Base-by-base conservation (phyloP, 2,888 invertebrate genomes). In the Apodemia duryi region DNA sequence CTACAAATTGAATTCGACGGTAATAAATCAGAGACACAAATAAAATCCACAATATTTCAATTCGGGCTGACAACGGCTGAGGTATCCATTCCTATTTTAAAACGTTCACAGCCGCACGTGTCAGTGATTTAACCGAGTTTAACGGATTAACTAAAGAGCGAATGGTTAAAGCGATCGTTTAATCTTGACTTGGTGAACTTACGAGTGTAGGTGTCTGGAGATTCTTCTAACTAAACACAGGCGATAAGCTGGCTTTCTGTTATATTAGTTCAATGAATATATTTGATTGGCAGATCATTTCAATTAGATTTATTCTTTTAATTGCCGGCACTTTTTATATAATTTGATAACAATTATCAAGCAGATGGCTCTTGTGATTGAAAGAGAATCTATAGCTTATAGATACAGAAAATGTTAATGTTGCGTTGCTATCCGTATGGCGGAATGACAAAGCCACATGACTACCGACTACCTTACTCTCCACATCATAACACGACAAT, bases 11-110 rank as follows among this genome's bases (percentile, higher is more conserved):
- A 57, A 29, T 13, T 57, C 13, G 13, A 57, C 57, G 32, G 52
- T 28, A 28, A 57, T 57, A 57, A 57, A 57, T 57, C 29, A 57
- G 32, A 57, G 57, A 13, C 35, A 35, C 35, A 60, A 32, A 35
- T 60, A 60, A 60, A 60, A 29, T 54, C 54, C 54, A 51, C 49
- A 54, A 32, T 60, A 60, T 60, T 60, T 32, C 13, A 60, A 32
- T 32, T 60, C n/a, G 32, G 57, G 7, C 54, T 28, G 54, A 32
- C 54, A 57, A 28, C 32, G 32, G 13, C 32, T 60, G 35, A 57
- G 32, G n/a, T 60, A 51, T 21, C 49, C 21, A n/a, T 21, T 35
- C 35, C 54, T 60, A 60, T 60, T 60, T 60, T 35, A 32, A 57
- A 57, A 57, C 29, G 11, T 57, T 57, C 57, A 54, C 54, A 57